Evolutionary conservation across 2,797 vertebrate genomes (phyloP).

Genomic region (Anas bahamensis): DNA sequence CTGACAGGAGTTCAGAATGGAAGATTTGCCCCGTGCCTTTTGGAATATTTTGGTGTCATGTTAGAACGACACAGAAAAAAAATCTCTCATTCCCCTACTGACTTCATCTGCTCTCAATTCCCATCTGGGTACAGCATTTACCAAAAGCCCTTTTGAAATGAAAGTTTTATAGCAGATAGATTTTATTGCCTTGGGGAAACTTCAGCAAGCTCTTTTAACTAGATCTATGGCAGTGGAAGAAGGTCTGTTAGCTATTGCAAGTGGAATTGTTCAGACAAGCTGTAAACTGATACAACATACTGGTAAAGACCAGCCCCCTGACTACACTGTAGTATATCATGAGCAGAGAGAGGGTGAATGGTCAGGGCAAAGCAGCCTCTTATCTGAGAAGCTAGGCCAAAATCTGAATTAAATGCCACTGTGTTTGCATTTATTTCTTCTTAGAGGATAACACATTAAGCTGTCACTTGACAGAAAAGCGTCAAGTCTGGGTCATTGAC

Average conservation of each 20-base stretch:
- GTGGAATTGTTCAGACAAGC: constrained; percentile 30
- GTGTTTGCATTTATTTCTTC: background rate
- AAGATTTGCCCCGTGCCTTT: background rate
- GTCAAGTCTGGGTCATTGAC: background rate
- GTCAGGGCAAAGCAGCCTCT: background rate
- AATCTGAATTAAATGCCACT: background rate
- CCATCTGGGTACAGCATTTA: constrained; percentile 5
- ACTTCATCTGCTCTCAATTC: constrained; percentile 32
- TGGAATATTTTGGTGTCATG: background rate
- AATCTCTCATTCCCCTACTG: background rate
- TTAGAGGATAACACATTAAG: background rate
- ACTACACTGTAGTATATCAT: background rate
- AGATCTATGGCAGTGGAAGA: constrained; percentile 34
- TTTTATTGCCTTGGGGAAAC: constrained; percentile 25
- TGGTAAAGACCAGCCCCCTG: background rate
- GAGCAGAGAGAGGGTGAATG: background rate
- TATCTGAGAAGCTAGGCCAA: background rate
- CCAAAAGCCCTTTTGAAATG: background rate
- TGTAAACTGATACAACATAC: background rate
- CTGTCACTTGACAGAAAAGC: background rate
- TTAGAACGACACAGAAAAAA: background rate
- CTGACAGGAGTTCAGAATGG: background rate
- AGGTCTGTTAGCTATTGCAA: constrained; percentile 42
- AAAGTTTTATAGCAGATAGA: background rate
- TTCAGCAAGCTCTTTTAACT: background rate